Percentiles rank a stretch among this genome's conserved stretches.
phyloP scores from a whole-genome alignment of 2,888 invertebrate genomes.

The Imbricaverruca yamaguchii region DNA sequence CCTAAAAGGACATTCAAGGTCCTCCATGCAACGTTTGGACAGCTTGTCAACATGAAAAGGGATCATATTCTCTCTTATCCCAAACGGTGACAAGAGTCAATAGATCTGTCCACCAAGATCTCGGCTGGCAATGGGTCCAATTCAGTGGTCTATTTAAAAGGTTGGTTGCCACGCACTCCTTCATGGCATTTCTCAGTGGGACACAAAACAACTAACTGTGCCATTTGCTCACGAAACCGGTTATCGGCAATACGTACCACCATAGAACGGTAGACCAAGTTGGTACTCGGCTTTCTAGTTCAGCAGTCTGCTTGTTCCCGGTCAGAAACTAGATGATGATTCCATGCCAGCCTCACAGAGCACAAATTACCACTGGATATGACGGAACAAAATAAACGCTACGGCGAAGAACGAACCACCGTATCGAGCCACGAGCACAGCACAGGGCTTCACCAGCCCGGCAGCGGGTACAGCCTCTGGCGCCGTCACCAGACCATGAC shows the following conservation, averaged over 20 bases:
- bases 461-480: background rate
- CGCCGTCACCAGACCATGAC: background rate
- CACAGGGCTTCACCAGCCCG: background rate
- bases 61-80: no score
- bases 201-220: no score
- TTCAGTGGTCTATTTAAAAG: no score
- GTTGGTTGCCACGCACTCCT: no score
- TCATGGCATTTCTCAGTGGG: no score
- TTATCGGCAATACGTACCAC: background rate
- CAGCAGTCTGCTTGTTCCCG: background rate
- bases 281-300: background rate
- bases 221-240: no score
- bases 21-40: no score
- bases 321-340: background rate
- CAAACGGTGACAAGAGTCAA: no score
- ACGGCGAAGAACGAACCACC: background rate
- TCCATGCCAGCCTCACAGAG: background rate
- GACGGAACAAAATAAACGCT: background rate
- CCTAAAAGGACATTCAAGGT: no score
- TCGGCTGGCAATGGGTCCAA: no score
- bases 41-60: no score
- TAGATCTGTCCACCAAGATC: no score
- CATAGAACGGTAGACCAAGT: background rate
- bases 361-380: background rate
- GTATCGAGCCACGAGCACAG: constrained; percentile 6